These are phyloP conservation scores for Triops longicaudatus DNA, from an alignment of 1,140 invertebrate genomes.

Conservation along the genomic window DNA sequence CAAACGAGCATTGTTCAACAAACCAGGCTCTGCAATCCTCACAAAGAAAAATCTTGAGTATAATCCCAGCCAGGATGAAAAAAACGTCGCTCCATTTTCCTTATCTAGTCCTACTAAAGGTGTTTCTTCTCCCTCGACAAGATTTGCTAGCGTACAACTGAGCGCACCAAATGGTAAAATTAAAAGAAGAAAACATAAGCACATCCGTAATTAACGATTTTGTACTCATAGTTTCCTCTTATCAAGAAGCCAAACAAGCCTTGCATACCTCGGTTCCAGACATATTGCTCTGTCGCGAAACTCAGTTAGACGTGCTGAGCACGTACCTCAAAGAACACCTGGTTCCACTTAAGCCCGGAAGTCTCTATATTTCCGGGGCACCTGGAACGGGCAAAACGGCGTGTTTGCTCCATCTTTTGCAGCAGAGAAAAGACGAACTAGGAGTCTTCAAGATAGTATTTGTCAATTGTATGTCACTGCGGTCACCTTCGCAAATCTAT, in stretches of 20 bases:
- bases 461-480: constrained; percentile 39
- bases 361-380: constrained; percentile 87
- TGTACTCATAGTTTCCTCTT: constrained; percentile 23
- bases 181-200: no score
- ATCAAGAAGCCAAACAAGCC: constrained; percentile 39
- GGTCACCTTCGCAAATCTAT: constrained; percentile 34
- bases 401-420: constrained; percentile 62
- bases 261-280: constrained; percentile 60
- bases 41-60: neutral
- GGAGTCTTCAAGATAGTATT: constrained; percentile 33
- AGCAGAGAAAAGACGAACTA: constrained; percentile 36
- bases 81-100: neutral
- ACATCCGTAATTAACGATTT: neutral
- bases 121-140: neutral
- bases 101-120: neutral
- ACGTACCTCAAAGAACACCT: constrained; percentile 61
- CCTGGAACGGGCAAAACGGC: constrained; percentile 96
- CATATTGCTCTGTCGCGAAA: constrained; percentile 64
- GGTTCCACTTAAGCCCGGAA: constrained; percentile 56
- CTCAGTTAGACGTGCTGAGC: constrained; percentile 59
- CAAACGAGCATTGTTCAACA: neutral
- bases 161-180: constrained; percentile 20
- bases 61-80: neutral
- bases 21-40: neutral
- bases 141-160: neutral